Evolutionary conservation across 2,113 vertebrate genomes (phyloP).

Genomic region (Tupaia tana): DNA sequence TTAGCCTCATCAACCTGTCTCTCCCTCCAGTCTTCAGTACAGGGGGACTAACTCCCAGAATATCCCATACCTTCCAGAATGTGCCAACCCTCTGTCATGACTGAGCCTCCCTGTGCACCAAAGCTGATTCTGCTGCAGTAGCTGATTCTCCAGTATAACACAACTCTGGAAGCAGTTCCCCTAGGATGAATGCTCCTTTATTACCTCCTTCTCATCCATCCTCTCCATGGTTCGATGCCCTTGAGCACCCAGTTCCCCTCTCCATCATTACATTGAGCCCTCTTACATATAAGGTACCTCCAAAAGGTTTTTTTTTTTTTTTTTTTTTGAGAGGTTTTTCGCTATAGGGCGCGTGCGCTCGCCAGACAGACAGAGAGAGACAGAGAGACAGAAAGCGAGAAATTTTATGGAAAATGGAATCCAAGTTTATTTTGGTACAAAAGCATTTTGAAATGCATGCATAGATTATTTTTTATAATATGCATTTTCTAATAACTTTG

Average conservation of each 20-base stretch:
- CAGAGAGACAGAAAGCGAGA: too few species aligned
- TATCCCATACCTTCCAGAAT: not conserved
- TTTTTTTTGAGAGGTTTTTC: too few species aligned
- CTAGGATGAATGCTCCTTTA: not conserved
- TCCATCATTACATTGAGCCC: not conserved
- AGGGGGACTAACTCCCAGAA: not conserved
- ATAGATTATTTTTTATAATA: too few species aligned
- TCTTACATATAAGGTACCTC: not conserved
- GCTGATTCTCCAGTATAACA: too few species aligned
- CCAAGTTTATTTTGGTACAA: too few species aligned
- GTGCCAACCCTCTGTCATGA: fast-evolving
- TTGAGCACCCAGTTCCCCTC: not conserved
- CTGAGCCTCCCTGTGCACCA: not conserved
- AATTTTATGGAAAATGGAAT: too few species aligned
- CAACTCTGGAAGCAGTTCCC: not conserved
- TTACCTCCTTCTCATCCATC: too few species aligned
- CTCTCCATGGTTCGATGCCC: not conserved
- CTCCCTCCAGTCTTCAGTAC: not conserved
- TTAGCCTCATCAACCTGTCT: not conserved
- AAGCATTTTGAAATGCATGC: too few species aligned
- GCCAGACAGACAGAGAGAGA: too few species aligned
- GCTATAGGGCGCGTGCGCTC: too few species aligned
- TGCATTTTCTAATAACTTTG: too few species aligned
- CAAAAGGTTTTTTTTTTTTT: too few species aligned
- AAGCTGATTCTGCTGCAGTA: not conserved